A percentile compares a stretch with the other conserved stretches of the same genome.
These are phyloP conservation scores for Elephas maximus DNA, from an alignment of 2,113 vertebrate species.

Conservation along the genomic window DNA sequence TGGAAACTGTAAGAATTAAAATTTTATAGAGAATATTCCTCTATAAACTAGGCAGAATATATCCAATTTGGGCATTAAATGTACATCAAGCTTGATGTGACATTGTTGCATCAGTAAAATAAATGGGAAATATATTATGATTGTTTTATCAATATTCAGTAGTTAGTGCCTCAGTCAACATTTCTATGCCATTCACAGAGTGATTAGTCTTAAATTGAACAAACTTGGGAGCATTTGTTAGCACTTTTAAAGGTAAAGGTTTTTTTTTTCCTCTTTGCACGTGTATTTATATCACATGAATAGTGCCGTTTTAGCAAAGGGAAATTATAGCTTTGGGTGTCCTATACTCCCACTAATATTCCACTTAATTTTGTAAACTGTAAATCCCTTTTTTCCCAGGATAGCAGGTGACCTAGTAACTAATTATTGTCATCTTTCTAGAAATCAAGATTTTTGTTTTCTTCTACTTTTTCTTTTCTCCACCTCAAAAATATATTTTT, in stretches of 20 bases:
- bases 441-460: constrained; percentile 34
- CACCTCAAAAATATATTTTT: constrained; percentile 22
- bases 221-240: not conserved
- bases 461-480: not conserved
- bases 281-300: not conserved
- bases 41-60: not conserved
- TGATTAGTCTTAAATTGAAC: not conserved
- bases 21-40: constrained; percentile 13
- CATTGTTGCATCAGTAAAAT: not conserved
- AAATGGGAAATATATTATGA: not conserved
- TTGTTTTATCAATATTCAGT: constrained; percentile 43
- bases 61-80: not conserved
- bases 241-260: not conserved
- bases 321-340: constrained; percentile 22
- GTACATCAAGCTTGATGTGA: constrained; percentile 12
- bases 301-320: not conserved
- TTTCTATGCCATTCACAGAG: not conserved
- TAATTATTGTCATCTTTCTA: not conserved
- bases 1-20: constrained; percentile 35
- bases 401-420: constrained; percentile 4
- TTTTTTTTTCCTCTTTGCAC: constrained; percentile 1
- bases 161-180: not conserved
- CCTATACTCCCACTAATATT: not conserved
- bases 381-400: not conserved
- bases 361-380: constrained; percentile 33